Evolutionary conservation across 1,140 invertebrate species (phyloP).

Genomic region (Luehdorfia chinensis): DNA sequence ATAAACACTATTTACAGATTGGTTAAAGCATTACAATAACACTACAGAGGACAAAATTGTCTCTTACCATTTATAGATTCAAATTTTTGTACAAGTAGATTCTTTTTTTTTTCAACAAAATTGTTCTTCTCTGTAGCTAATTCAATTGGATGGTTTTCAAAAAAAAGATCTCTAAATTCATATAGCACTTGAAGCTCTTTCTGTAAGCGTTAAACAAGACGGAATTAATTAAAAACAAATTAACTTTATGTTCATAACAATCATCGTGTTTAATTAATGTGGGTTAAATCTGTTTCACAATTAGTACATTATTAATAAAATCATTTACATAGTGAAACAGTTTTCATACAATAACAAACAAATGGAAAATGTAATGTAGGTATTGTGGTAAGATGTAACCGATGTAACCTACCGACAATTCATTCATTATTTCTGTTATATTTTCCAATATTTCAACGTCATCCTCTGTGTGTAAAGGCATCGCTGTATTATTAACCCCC

Average conservation of each 20-base stretch:
- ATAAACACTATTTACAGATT: no score
- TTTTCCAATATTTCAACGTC: slow-evolving; percentile 44
- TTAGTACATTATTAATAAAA: no score
- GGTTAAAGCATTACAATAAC: no score
- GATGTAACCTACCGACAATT: slow-evolving; percentile 34
- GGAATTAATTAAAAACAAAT: slow-evolving; percentile 6
- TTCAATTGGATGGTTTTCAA: slow-evolving; percentile 84
- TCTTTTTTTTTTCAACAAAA: slow-evolving; percentile 82
- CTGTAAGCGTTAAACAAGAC: slow-evolving; percentile 44
- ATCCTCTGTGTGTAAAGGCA: slow-evolving; percentile 41
- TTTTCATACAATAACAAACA: no score
- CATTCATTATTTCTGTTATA: slow-evolving; percentile 41
- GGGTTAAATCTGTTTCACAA: no score
- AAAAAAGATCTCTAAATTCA: slow-evolving; percentile 86
- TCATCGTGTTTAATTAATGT: background rate
- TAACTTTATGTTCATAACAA: background rate
- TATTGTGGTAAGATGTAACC: slow-evolving; percentile 11
- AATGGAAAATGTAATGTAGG: background rate
- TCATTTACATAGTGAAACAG: no score
- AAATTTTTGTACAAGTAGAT: slow-evolving; percentile 80
- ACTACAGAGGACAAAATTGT: no score
- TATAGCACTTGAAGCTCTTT: slow-evolving; percentile 83
- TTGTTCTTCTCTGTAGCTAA: slow-evolving; percentile 82
- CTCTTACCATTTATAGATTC: slow-evolving; percentile 82
- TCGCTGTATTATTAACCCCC: slow-evolving; percentile 7